These are phyloP conservation scores for Eleginops maclovinus DNA, from an alignment of 2,113 vertebrate genomes.

Conservation along the genomic window DNA sequence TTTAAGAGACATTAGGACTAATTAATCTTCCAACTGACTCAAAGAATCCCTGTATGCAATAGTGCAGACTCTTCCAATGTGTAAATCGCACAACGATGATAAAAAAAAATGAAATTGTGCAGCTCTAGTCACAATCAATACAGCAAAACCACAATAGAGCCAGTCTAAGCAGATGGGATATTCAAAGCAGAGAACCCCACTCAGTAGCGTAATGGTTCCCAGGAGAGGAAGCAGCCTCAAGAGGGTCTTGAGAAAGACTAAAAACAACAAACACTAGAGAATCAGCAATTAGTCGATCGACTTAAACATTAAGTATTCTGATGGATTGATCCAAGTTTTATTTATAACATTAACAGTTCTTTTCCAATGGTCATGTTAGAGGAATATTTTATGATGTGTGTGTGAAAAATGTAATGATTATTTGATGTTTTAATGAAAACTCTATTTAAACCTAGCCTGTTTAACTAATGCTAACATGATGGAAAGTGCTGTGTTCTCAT, in stretches of 20 bases:
- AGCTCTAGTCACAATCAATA: background rate
- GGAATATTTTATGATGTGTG: too few species aligned
- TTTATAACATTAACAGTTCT: background rate
- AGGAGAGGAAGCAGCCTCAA: background rate
- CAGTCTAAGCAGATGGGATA: constrained; percentile 10
- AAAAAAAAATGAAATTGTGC: too few species aligned
- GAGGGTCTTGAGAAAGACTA: background rate
- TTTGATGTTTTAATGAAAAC: background rate
- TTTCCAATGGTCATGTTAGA: background rate
- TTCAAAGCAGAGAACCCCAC: background rate
- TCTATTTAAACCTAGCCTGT: background rate
- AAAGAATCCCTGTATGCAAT: too few species aligned
- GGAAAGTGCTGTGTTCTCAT: background rate
- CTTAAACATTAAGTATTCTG: too few species aligned
- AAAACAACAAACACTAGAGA: background rate
- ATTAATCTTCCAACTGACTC: too few species aligned
- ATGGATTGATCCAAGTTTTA: background rate
- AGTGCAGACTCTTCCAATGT: too few species aligned
- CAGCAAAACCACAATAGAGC: background rate
- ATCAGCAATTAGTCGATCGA: background rate
- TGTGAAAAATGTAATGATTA: background rate
- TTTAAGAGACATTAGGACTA: too few species aligned
- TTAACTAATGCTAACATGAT: background rate
- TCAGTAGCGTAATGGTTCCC: background rate
- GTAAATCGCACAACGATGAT: too few species aligned